Percentiles rank a stretch among this genome's conserved stretches.
These are phyloP conservation scores for Rhagoletis pomonella DNA, from an alignment of 1,140 invertebrate genomes.

Conservation along the genomic window DNA sequence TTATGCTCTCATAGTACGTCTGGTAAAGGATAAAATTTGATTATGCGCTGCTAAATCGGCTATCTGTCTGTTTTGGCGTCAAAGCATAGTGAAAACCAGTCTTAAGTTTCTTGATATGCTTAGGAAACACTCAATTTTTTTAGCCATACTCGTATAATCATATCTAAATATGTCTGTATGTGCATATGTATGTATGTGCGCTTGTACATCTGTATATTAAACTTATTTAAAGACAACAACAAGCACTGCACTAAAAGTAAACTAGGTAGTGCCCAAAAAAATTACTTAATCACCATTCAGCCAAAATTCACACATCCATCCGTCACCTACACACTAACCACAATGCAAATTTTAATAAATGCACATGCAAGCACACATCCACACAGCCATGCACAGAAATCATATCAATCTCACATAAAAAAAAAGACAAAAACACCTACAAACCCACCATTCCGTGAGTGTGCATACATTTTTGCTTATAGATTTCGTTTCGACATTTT, in stretches of 20 bases:
- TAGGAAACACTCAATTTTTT: too few relatives aligned
- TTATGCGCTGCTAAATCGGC: too few relatives aligned
- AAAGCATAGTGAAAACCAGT: too few relatives aligned
- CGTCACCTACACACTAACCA: too few relatives aligned
- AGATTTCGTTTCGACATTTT: conserved; percentile 29
- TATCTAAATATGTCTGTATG: too few relatives aligned
- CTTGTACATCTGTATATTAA: not conserved
- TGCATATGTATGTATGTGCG: not conserved
- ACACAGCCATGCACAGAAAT: not conserved
- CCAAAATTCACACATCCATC: not conserved
- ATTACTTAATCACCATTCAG: not conserved
- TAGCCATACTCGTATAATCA: too few relatives aligned
- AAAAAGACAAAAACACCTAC: not conserved
- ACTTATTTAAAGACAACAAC: not conserved
- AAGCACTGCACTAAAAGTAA: not conserved
- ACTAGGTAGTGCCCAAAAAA: not conserved
- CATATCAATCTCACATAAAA: not conserved
- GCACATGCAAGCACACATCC: not conserved
- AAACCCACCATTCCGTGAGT: not conserved
- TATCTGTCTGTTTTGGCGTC: too few relatives aligned
- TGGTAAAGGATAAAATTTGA: too few relatives aligned
- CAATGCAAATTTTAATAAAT: not conserved
- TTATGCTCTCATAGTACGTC: too few relatives aligned
- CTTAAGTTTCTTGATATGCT: too few relatives aligned
- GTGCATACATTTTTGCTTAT: conserved; percentile 41